Evolutionary conservation across 2,888 invertebrate genomes (phyloP).

Genomic region (Agapetus fuscipes): DNA sequence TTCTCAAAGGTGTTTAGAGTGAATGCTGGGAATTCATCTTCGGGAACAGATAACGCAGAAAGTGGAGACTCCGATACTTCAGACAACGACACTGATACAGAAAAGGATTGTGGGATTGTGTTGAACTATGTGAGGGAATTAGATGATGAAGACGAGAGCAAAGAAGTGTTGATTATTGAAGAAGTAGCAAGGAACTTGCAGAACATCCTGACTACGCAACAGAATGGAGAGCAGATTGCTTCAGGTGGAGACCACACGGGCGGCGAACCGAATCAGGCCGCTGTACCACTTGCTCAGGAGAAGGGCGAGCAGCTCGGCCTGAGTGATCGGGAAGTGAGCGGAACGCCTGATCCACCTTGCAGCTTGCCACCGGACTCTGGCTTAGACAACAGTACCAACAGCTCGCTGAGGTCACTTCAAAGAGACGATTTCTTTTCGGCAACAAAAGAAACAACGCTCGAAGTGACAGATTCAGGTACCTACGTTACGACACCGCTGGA

Average conservation of each 20-base stretch:
- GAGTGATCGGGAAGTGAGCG: too few species aligned
- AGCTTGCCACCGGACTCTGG: conserved; percentile 16
- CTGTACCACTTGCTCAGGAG: conserved; percentile 10
- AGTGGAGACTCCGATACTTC: conserved; percentile 52
- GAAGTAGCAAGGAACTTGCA: conserved; percentile 13
- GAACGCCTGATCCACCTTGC: conserved; percentile 23
- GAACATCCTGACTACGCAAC: conserved; percentile 4
- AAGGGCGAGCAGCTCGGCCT: conserved; percentile 5
- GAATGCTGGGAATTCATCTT: conserved; percentile 52
- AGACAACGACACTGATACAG: conserved; percentile 51
- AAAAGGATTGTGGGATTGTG: conserved; percentile 38
- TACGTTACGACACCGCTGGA: not conserved
- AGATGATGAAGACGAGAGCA: conserved; percentile 4
- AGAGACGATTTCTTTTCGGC: conserved; percentile 22
- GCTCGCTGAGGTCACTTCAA: conserved; percentile 33
- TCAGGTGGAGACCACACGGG: conserved; percentile 4
- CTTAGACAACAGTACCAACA: conserved; percentile 30
- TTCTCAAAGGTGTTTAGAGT: conserved; percentile 62
- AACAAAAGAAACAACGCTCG: not conserved
- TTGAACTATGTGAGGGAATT: conserved; percentile 30
- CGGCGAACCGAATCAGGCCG: conserved; percentile 5
- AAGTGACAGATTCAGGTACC: not conserved
- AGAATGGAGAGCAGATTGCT: not conserved
- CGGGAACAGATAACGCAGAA: conserved; percentile 50
- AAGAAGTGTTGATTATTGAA: conserved; percentile 20